Base-by-base conservation (phyloP, 2,888 invertebrate genomes). In the Cancer borealis region DNA sequence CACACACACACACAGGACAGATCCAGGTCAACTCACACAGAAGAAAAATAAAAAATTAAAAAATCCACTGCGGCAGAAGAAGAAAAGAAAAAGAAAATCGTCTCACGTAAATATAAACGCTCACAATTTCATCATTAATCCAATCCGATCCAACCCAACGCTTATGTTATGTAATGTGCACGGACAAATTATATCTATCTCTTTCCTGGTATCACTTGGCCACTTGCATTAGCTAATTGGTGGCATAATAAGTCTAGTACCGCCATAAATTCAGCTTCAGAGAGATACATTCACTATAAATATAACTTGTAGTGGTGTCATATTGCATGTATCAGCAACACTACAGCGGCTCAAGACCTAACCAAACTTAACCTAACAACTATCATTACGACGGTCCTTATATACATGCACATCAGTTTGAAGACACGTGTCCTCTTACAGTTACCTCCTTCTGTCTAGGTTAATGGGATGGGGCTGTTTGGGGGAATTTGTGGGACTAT, bases 191-290 rank as follows among this genome's bases (percentile, higher is more conserved):
- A 84, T 84, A 10, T 84, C 84, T 84, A 84, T 84, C 30, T 84
- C 84, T 84, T 84, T 84, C 84, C 8, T 10, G 14, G 84, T 84
- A 84, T 39, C 84, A 30, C 84, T 39, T 39, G 84, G 84, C 84
- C 84, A 30, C 84, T 84, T 84, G 12, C 84, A 84, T 84, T 26
- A 84, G 84, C 84, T 84, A 84, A 84, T 84, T 84, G 84, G 26
- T 3, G 10, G 39, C 39, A 39, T 84, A 60, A 60, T 39, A 54
- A 17, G 84, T 84, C 84, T 39, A 6, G 30, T 84, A 10, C 12
- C 30, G 84, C 30, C 6, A 39, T 84, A 39, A 84, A 84, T 84
- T 39, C 84, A 84, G 14, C 84, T 84, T 12, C 84, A 84, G 3
- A 84, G 3, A 84, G 39, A 84, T 39, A 30, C 39, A 84, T 84